Percentiles rank a stretch among this genome's conserved stretches.
Conservation (phyloP, 2,888 invertebrate genomes). For the Sesia apiformis region DNA sequence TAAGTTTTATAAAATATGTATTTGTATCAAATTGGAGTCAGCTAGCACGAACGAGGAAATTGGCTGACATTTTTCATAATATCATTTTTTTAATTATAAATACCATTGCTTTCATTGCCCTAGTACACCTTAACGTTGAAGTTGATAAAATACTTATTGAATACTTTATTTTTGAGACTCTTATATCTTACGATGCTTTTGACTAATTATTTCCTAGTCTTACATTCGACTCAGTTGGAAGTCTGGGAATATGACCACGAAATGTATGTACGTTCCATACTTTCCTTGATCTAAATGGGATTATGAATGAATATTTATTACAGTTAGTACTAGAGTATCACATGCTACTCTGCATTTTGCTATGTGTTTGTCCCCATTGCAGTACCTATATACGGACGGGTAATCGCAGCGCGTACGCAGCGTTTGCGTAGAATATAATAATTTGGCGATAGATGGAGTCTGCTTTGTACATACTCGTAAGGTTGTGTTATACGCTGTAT, state of each 20-base stretch:
- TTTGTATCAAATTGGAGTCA: constrained; percentile 70
- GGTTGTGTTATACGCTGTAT: too few species aligned
- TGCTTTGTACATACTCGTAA: too few species aligned
- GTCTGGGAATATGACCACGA: constrained; percentile 29
- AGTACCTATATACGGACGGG: constrained; percentile 8
- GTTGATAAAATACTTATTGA: constrained; percentile 72
- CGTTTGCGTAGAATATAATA: background rate
- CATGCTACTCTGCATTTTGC: constrained; percentile 55
- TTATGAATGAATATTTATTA: constrained; percentile 41
- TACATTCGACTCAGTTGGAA: constrained; percentile 53
- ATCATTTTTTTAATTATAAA: constrained; percentile 55
- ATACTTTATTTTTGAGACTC: constrained; percentile 63
- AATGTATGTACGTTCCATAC: constrained; percentile 14
- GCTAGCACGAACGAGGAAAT: constrained; percentile 58
- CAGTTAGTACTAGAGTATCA: constrained; percentile 62
- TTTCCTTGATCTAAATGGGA: constrained; percentile 27
- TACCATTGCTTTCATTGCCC: constrained; percentile 68
- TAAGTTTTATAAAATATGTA: constrained; percentile 65
- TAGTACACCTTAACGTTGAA: constrained; percentile 59
- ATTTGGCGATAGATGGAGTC: too few species aligned
- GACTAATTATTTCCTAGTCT: constrained; percentile 61
- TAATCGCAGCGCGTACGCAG: background rate
- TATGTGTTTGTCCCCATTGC: constrained; percentile 50
- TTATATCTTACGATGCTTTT: constrained; percentile 66
- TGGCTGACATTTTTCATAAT: constrained; percentile 54